Conservation (phyloP, 2,113 vertebrate genomes). For the Nycticorax nycticorax region DNA sequence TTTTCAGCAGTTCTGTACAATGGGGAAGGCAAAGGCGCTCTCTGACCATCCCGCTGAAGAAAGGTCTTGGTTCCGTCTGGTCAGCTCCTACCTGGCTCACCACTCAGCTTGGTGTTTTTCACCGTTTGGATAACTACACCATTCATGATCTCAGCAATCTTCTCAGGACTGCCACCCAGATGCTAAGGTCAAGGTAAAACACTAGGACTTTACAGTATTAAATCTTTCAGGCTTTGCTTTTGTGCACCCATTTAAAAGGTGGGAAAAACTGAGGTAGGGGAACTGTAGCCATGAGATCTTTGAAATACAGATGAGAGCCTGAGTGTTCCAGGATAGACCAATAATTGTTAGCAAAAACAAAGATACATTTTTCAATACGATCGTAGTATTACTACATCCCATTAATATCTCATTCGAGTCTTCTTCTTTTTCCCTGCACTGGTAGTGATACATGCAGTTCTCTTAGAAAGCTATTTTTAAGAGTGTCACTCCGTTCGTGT, state of each 20-base stretch:
- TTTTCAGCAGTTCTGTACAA: background rate
- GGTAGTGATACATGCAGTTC: background rate
- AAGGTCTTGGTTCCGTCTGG: background rate
- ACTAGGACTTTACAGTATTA: background rate
- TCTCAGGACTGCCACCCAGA: background rate
- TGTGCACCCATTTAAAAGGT: background rate
- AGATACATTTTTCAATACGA: background rate
- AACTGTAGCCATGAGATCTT: background rate
- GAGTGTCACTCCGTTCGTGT: background rate
- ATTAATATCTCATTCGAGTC: no score
- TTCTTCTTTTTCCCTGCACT: background rate
- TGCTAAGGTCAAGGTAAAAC: background rate
- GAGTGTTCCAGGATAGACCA: background rate
- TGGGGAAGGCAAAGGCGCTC: background rate
- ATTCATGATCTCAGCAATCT: background rate
- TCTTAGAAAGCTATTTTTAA: background rate
- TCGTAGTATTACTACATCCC: background rate
- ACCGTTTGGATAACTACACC: no score
- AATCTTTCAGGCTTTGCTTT: background rate
- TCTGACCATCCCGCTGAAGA: background rate
- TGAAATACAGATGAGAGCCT: background rate
- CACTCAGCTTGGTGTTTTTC: fast-evolving
- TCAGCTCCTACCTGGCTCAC: background rate
- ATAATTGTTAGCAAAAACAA: background rate
- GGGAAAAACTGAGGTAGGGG: background rate